Conservation (phyloP, 2,113 vertebrate genomes). For the Perognathus longimembris region DNA sequence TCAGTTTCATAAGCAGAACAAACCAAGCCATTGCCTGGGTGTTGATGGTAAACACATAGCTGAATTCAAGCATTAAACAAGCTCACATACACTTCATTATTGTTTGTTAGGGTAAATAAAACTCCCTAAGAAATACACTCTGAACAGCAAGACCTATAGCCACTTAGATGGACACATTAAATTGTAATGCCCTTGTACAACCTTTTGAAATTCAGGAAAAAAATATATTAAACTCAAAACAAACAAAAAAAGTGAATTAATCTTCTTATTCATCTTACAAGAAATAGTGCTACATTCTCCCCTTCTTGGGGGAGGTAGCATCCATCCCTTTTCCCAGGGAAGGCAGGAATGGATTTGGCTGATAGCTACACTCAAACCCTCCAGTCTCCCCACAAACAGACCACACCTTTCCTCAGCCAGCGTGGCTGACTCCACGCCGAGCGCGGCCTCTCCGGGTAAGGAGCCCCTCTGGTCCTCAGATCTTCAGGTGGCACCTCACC, state of each 20-base stretch:
- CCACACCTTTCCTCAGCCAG: neutral
- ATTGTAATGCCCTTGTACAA: no score
- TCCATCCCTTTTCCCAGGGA: neutral
- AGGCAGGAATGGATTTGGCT: neutral
- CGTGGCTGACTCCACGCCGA: neutral
- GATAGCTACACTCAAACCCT: neutral
- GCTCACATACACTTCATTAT: neutral
- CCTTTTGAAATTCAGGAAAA: neutral
- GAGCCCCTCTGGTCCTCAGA: neutral
- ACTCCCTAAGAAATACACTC: neutral
- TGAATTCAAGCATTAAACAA: neutral
- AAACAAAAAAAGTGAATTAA: neutral
- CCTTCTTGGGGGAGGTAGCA: neutral
- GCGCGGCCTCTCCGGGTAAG: neutral
- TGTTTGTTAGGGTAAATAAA: conserved; percentile 24
- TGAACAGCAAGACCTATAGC: no score
- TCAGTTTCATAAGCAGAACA: conserved; percentile 37
- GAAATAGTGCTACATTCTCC: neutral
- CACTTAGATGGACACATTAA: no score
- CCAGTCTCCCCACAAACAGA: neutral
- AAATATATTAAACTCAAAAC: neutral
- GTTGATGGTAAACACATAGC: neutral
- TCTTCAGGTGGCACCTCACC: neutral
- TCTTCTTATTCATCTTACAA: neutral
- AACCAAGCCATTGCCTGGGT: neutral